Conservation (phyloP, 2,113 vertebrate genomes). For the Eptesicus fuscus region DNA sequence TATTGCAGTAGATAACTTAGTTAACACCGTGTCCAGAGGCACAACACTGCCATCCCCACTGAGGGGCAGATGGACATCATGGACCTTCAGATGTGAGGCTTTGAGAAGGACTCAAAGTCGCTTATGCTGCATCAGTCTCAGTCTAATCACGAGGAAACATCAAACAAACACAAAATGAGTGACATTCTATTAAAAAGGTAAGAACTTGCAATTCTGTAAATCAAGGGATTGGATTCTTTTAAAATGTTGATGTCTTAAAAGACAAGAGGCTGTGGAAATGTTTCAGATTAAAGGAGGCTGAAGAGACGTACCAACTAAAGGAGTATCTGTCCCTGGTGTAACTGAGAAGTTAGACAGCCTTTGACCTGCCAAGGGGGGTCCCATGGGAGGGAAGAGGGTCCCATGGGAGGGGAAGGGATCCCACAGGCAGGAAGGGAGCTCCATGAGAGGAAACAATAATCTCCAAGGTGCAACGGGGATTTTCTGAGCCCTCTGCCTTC, state of each 20-base stretch:
- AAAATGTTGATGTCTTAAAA: background rate
- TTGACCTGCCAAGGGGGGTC: too few species aligned
- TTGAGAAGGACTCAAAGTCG: background rate
- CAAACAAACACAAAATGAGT: background rate
- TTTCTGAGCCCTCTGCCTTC: background rate
- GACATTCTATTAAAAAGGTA: background rate
- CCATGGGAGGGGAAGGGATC: background rate
- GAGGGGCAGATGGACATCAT: background rate
- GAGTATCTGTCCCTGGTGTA: background rate
- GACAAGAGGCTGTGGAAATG: background rate
- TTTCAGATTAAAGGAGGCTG: background rate
- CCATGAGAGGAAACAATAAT: accelerated
- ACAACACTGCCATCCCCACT: background rate
- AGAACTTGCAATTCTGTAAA: background rate
- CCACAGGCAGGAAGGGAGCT: background rate
- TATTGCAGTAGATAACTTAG: background rate
- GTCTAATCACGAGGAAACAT: background rate
- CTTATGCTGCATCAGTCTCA: background rate
- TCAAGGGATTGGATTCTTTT: background rate
- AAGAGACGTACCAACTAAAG: background rate
- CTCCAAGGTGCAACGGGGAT: too few species aligned
- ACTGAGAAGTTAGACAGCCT: background rate
- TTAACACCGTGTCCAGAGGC: background rate
- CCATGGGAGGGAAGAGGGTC: accelerated
- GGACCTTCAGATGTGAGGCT: background rate